A percentile compares a stretch with the other conserved stretches of the same genome.
Conservation (phyloP, 2,888 invertebrate genomes). For the Amphiduros pacificus region DNA sequence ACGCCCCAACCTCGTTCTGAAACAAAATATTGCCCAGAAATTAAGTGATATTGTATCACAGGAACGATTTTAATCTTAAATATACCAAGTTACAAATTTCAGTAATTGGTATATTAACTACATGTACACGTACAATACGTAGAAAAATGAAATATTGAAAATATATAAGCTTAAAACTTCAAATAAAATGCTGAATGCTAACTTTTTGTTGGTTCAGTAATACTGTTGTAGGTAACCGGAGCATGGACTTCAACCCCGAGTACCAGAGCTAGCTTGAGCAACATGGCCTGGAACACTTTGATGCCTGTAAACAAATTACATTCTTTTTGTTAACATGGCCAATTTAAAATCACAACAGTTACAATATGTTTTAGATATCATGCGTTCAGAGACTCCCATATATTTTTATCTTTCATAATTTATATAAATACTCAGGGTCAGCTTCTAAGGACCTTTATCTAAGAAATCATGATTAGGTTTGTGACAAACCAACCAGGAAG, state of each 20-base stretch:
- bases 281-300: constrained; percentile 86
- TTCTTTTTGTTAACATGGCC: no score
- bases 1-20: constrained; percentile 25
- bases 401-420: no score
- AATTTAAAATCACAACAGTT: no score
- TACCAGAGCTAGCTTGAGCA: constrained; percentile 86
- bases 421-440: no score
- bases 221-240: constrained; percentile 81
- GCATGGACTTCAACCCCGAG: constrained; percentile 92
- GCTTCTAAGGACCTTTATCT: no score
- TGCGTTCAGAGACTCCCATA: no score
- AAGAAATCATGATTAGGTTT: no score
- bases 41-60: neutral
- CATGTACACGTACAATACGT: neutral
- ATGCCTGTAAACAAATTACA: constrained; percentile 64
- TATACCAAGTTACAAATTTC: no score
- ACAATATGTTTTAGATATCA: no score
- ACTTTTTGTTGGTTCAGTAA: constrained; percentile 70
- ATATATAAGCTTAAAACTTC: neutral
- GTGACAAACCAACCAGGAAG: no score
- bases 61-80: neutral
- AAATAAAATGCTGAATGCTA: neutral
- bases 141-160: neutral
- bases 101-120: no score
- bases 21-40: constrained; percentile 51